Evolutionary conservation across 2,888 invertebrate species (phyloP), one percentile per base, ranked within the genome.

Genomic region (Drosophila pseudotalamancana): DNA sequence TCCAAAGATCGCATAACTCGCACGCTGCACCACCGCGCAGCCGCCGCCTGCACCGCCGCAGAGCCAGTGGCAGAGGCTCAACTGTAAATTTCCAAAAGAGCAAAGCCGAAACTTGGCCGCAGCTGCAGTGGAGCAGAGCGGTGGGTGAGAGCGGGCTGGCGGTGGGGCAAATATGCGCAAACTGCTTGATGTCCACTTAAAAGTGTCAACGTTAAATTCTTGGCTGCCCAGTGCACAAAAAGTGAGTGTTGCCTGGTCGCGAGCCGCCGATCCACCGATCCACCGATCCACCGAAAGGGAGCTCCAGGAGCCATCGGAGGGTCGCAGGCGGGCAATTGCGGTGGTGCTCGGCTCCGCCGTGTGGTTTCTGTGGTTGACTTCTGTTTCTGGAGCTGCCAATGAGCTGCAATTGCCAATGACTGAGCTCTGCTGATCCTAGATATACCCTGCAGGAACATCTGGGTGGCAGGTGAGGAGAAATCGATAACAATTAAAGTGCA

Each of bases 151-250:
- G 4, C 3, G 16, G 6, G 14, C 14, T 21, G 55, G 23, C 3
- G 19, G 12, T 8, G 25, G 18, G 14, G 48, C 40, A 83, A 76
- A 80, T 84, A 83, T 83, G 80, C 83, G 82, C 82, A 85, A 83
- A 83, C 88, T 86, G 78, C 77, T 87, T 88, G 87, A 88, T 86
- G 85, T 87, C 84, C 89, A 89, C 87, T 89, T 89, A 88, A 88
- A 89, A 88, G 89, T 89, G 89, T 89, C 89, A 89, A 86, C 88
- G 77, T 80, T 63, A 89, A 88, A 89, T 89, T 85, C 89, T 81
- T 84, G 81, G 73, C 78, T 77, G 76, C 62, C 68, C 80, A 67
- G 62, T 48, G 59, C 59, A 71, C 57, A 66, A 65, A 70, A 69
- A 72, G 72, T 77, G 79, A 79, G 79, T 79, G 78, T 77, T 79